phyloP scores from a whole-genome alignment of 1,140 invertebrate species.

The Drosophila pachea region DNA sequence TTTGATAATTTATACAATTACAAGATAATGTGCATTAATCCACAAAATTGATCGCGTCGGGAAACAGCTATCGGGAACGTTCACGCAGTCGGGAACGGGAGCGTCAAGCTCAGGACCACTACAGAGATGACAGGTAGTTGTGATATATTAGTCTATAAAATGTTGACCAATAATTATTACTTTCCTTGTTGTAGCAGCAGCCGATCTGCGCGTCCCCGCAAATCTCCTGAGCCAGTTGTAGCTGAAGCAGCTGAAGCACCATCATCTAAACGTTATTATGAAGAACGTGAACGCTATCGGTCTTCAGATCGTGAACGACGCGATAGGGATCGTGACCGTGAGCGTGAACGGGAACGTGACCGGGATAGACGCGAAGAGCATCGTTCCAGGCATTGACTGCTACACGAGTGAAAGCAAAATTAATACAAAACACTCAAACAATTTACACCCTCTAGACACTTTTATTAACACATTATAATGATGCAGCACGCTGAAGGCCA shows the following conservation, averaged over 20 bases:
- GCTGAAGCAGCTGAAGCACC: conserved; percentile 80
- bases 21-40: not conserved
- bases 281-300: conserved; percentile 87
- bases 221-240: conserved; percentile 80
- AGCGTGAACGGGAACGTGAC: conserved; percentile 84
- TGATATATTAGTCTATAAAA: not conserved
- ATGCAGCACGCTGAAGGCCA: conserved; percentile 45
- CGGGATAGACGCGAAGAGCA: conserved; percentile 85
- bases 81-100: conserved; percentile 82
- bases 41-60: not conserved
- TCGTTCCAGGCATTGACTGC: conserved; percentile 84
- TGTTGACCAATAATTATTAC: not conserved
- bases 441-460: conserved; percentile 43
- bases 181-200: conserved; percentile 75
- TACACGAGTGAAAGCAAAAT: conserved; percentile 59
- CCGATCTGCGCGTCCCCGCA: conserved; percentile 82
- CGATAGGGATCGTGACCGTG: conserved; percentile 83
- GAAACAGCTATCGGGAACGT: conserved; percentile 80
- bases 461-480: conserved; percentile 62
- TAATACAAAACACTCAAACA: conserved; percentile 31
- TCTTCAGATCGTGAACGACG: conserved; percentile 84
- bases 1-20: not conserved
- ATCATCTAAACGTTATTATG: conserved; percentile 84
- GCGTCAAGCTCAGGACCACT: conserved; percentile 82
- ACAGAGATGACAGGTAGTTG: conserved; percentile 86